A percentile compares a stretch with the other conserved stretches of the same genome.
phyloP scores from a whole-genome alignment of 2,888 invertebrate species.

The Adelognathus sp. region DNA sequence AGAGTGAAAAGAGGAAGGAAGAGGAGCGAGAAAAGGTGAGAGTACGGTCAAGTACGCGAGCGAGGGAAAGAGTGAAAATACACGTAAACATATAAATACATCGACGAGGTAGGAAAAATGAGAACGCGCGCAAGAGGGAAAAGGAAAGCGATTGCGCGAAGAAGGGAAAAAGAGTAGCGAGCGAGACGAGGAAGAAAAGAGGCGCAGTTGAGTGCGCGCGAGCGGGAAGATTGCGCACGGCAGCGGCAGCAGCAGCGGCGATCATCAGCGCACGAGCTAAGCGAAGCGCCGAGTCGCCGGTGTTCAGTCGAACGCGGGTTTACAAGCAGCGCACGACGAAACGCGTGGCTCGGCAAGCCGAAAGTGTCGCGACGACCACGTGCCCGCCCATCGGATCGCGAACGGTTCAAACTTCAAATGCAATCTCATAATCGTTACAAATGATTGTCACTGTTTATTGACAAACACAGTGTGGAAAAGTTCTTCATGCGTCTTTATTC shows the following conservation, averaged over 20 bases:
- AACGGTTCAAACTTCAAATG: constrained; percentile 1
- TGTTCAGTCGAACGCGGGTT: constrained; percentile 78
- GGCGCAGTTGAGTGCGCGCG: constrained; percentile 59
- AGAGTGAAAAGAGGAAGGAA: constrained; percentile 25
- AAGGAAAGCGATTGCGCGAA: constrained; percentile 30
- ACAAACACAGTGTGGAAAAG: too few relatives aligned
- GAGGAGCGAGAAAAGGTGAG: constrained; percentile 46
- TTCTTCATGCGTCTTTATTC: too few relatives aligned
- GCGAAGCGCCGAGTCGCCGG: constrained; percentile 53
- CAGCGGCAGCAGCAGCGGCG: constrained; percentile 56
- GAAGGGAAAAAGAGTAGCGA: constrained; percentile 33
- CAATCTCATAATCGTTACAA: too few relatives aligned
- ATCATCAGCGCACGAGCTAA: constrained; percentile 62
- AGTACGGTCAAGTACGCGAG: constrained; percentile 41
- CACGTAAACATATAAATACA: constrained; percentile 32
- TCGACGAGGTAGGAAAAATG: constrained; percentile 23
- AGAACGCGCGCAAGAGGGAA: constrained; percentile 20
- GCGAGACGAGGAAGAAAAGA: constrained; percentile 57
- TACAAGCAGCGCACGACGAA: constrained; percentile 77
- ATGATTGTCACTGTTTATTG: too few relatives aligned
- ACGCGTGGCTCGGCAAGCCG: constrained; percentile 70
- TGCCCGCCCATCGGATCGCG: constrained; percentile 53
- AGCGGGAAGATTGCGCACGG: constrained; percentile 65
- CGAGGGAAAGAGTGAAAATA: constrained; percentile 48
- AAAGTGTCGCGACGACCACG: constrained; percentile 71